A percentile compares a stretch with the other conserved stretches of the same genome.
Evolutionary conservation across 2,797 vertebrate genomes (phyloP).

Genomic region (Tenualosa ilisha): DNA sequence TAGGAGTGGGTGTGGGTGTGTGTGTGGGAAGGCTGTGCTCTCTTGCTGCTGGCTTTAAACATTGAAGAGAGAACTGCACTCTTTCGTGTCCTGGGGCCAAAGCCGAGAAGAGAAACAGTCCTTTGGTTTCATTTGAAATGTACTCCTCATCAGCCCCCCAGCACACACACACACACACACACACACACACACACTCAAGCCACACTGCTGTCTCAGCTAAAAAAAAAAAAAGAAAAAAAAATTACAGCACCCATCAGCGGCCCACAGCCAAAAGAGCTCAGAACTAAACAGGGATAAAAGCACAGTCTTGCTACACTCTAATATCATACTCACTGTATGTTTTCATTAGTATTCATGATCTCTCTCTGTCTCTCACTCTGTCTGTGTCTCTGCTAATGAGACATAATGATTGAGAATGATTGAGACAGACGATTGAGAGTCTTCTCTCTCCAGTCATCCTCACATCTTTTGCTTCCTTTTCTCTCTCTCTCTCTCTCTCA

Average conservation of each 20-base stretch:
- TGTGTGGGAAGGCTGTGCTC: background rate
- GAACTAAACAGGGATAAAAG: background rate
- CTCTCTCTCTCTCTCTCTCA: background rate
- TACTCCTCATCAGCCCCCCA: slow-evolving; percentile 51
- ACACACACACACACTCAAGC: background rate
- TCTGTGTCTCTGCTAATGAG: background rate
- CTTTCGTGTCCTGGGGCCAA: background rate
- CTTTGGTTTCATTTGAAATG: background rate
- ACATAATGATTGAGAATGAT: background rate
- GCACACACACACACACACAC: background rate
- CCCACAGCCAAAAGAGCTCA: slow-evolving; percentile 4
- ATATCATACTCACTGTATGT: background rate
- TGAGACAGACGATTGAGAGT: background rate
- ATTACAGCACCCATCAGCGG: background rate
- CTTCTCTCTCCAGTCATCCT: background rate
- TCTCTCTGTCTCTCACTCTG: background rate
- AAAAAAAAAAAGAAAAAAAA: slow-evolving; percentile 12
- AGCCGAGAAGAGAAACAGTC: background rate
- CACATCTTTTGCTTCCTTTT: background rate
- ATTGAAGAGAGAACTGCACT: background rate
- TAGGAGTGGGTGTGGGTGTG: background rate
- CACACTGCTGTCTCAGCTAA: background rate
- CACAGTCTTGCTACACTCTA: background rate
- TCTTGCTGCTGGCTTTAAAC: background rate
- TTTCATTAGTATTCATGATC: background rate